Base-by-base conservation (phyloP, 2,888 invertebrate genomes). In the Zygogramma bicolorata region DNA sequence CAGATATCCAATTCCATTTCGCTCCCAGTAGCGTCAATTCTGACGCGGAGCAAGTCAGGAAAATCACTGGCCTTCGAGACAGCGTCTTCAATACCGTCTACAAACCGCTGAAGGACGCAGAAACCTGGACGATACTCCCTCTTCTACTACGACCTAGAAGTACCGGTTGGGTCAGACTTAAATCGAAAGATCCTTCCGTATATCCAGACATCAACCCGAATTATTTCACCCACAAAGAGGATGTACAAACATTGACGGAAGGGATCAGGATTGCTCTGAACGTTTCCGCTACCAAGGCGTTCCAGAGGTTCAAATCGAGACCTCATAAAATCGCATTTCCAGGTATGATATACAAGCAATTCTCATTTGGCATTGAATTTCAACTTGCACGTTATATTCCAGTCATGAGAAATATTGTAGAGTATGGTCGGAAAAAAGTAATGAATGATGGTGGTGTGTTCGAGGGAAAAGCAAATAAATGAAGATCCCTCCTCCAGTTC, bases 131-230 rank as follows among this genome's bases (percentile, higher is more conserved):
- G 0, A 94, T 96, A 74, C 86, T 95, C 29, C 95, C 96, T 0
- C 86, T 96, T 3, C 86, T 96, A 0, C 86, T 98, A 78, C 90
- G 98, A 5, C 97, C 98, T 0, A 93, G 92, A 82, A 97, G 97
- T 83, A 91, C 92, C 0, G 99, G 99, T 0, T 93, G 93, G 91
- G 88, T 99, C n/a, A 92, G 93, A 63, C 87, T 99, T 18, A 92
- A 92, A 77, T 95, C 94, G 60, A 90, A 89, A 40, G 94, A 97
- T 86, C 97, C 97, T 0, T 89, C 92, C 76, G 92, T 94, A 0
- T 92, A 94, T 74, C 98, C 97, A 0, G 91, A 93, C 13, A 93
- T 98, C 67, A 94, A 95, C 84, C 97, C 98, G 0, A 97, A 98
- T 85, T 98, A 98, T 85, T 94, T 98, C 83, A 92, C 95, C 0